Base-by-base conservation (phyloP, 2,888 invertebrate species). In the Drosophila eohydei region DNA sequence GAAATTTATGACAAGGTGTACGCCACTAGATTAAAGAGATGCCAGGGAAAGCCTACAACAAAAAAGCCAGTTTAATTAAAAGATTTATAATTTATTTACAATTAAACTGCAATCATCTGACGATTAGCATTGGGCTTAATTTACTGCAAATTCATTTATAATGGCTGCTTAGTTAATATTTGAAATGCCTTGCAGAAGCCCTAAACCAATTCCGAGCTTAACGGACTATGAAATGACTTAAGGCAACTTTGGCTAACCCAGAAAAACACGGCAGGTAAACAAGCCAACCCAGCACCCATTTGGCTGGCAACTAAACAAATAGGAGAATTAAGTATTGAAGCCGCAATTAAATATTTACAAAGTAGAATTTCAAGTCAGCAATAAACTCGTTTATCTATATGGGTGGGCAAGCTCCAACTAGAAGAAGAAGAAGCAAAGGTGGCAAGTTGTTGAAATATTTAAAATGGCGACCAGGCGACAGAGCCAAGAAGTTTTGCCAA, bases 371-470 rank as follows among this genome's bases (percentile, higher is more conserved):
- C 21, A 50, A 51, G 63, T 34, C 60, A 65, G 58, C 70, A 77
- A 74, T 67, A 61, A 77, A 71, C 56, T 59, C 41, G 48, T 66
- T 80, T 79, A 56, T 56, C 52, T 60, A 60, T 14, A 9, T 48
- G 26, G 26, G 8, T 1, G 12, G 9, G 28, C 21, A 38, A 8
- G 16, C 5, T 1, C n/a, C 21, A n/a, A 6, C 4, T 1, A 38
- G n/a, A 54, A 41, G 11, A 54, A 12, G 1, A 55, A 32, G 30
- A 38, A 32, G 32, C 51, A 74, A 63, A 78, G 88, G 89, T 89
- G 89, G 70, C 63, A 71, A 74, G 78, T 80, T 73, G 80, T 50
- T 88, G 52, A 87, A 87, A 89, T 88, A 89, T 87, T 89, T 82
- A 81, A 72, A 67, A 66, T 71, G 61, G 30, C 48, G 50, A 61